Evolutionary conservation across 2,888 invertebrate species (phyloP).

Genomic region (Malthinus seriepunctatus): DNA sequence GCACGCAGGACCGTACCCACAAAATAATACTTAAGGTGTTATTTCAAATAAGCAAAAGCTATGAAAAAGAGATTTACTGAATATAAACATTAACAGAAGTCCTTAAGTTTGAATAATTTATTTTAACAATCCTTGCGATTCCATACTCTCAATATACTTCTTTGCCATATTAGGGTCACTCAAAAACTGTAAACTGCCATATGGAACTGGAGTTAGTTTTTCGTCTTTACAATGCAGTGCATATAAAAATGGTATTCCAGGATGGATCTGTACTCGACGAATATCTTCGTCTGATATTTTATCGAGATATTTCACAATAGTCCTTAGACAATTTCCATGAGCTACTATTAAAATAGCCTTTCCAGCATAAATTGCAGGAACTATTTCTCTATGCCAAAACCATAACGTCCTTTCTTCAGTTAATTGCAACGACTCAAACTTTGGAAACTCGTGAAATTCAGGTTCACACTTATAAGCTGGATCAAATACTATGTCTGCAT

Average conservation of each 20-base stretch:
- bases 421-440: constrained; percentile 79
- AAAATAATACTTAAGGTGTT: too few species aligned
- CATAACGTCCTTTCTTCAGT: constrained; percentile 83
- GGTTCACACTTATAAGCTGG: constrained; percentile 75
- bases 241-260: constrained; percentile 68
- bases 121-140: background rate
- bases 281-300: constrained; percentile 62
- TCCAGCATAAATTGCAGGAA: constrained; percentile 77
- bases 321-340: constrained; percentile 84
- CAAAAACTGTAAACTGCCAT: constrained; percentile 63
- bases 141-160: too few species aligned
- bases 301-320: constrained; percentile 85
- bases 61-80: too few species aligned
- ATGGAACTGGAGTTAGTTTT: constrained; percentile 59
- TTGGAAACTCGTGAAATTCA: constrained; percentile 73
- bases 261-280: constrained; percentile 64
- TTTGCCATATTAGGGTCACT: constrained; percentile 67
- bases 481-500: constrained; percentile 75
- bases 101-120: too few species aligned
- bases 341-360: constrained; percentile 81
- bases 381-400: constrained; percentile 83
- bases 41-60: too few species aligned
- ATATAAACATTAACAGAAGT: too few species aligned
- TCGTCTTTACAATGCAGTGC: constrained; percentile 55
- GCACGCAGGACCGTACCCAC: too few species aligned